A percentile compares a stretch with the other conserved stretches of the same genome.
These are phyloP conservation scores for Hypselothyrea guttata DNA, from an alignment of 2,888 invertebrate species.

Conservation along the genomic window DNA sequence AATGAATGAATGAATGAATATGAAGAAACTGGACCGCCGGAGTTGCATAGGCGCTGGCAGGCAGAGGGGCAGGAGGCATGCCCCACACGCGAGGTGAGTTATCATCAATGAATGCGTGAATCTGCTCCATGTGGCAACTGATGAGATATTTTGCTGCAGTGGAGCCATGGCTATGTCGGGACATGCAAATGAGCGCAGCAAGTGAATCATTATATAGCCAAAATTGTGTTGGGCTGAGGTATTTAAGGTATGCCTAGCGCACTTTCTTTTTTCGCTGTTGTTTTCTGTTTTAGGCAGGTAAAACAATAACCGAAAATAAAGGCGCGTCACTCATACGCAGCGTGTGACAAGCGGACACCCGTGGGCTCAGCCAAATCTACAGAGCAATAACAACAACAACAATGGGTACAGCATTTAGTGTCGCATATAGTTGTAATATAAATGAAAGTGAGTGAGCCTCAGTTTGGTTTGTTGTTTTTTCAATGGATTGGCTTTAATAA, in stretches of 20 bases:
- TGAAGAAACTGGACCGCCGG: slow-evolving; percentile 64
- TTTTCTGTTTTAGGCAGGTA: slow-evolving; percentile 50
- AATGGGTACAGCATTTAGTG: slow-evolving; percentile 67
- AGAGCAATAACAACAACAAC: slow-evolving; percentile 36
- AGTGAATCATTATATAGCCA: slow-evolving; percentile 60
- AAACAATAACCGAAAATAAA: slow-evolving; percentile 76
- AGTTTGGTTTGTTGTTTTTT: slow-evolving; percentile 24
- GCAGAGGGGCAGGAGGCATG: neutral
- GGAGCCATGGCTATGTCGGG: slow-evolving; percentile 8
- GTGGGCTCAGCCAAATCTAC: slow-evolving; percentile 58
- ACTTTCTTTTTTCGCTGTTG: slow-evolving; percentile 59
- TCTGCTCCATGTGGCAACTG: slow-evolving; percentile 26
- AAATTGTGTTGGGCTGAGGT: slow-evolving; percentile 24
- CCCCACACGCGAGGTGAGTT: slow-evolving; percentile 37
- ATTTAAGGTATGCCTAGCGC: slow-evolving; percentile 57
- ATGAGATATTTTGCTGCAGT: slow-evolving; percentile 37
- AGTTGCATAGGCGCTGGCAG: neutral
- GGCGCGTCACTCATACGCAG: slow-evolving; percentile 78
- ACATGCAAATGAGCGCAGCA: slow-evolving; percentile 63
- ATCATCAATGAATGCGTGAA: slow-evolving; percentile 56
- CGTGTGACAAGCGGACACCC: slow-evolving; percentile 71
- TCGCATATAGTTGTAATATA: slow-evolving; percentile 76
- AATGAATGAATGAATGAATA: slow-evolving; percentile 56
- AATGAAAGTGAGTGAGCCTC: slow-evolving; percentile 70
- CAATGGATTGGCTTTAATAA: slow-evolving; percentile 72